phyloP scores from a whole-genome alignment of 2,797 vertebrate species.

The Catamblyrhynchus diadema region DNA sequence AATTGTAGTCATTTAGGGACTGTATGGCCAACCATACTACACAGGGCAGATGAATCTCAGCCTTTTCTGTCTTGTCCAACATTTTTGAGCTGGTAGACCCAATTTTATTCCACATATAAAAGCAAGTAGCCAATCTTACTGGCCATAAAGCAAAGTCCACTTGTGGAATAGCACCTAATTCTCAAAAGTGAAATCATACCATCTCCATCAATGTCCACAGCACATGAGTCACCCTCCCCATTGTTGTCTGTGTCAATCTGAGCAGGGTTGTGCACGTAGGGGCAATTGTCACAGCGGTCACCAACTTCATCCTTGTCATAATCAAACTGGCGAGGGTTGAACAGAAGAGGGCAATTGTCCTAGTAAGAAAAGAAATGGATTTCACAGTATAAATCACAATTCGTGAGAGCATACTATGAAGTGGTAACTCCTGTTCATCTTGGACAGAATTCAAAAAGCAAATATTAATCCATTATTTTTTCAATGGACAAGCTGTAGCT shows the following conservation, averaged over 20 bases:
- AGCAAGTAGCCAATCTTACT: neutral
- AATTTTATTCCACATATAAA: neutral
- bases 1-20: neutral
- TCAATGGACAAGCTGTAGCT: neutral
- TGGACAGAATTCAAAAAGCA: neutral
- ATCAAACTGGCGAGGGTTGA: slow-evolving; percentile 94
- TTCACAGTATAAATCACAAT: neutral
- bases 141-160: neutral
- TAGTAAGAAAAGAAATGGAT: slow-evolving; percentile 41
- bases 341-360: slow-evolving; percentile 97
- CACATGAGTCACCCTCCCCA: slow-evolving; percentile 93
- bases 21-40: neutral
- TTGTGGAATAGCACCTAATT: neutral
- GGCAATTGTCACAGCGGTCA: slow-evolving; percentile 97
- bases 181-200: slow-evolving; percentile 75
- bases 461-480: neutral
- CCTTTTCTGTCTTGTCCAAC: neutral
- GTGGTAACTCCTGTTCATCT: neutral
- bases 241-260: slow-evolving; percentile 96
- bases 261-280: slow-evolving; percentile 93
- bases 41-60: neutral
- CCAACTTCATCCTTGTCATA: slow-evolving; percentile 98
- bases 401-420: neutral
- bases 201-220: slow-evolving; percentile 98
- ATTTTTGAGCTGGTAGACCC: neutral